Conservation (phyloP, 1,140 invertebrate genomes). For the Odontomachus brunneus region DNA sequence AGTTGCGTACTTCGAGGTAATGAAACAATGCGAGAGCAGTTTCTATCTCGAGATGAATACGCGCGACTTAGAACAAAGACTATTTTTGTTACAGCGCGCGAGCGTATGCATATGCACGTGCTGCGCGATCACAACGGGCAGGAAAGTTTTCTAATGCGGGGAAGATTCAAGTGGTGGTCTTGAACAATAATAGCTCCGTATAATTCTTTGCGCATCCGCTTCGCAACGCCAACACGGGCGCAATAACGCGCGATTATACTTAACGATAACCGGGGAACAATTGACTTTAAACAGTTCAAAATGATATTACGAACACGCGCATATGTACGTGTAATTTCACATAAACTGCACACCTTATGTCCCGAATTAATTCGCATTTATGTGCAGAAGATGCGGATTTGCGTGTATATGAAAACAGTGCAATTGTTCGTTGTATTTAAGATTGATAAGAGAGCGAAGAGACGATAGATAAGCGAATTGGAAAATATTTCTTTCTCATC, state of each 20-base stretch:
- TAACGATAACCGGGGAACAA: not conserved
- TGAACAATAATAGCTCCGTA: slow-evolving; percentile 2
- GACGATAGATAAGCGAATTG: slow-evolving; percentile 2
- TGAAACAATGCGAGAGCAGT: slow-evolving; percentile 27
- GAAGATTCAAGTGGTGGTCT: not conserved
- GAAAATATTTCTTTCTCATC: slow-evolving; percentile 30
- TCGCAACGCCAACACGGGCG: not conserved
- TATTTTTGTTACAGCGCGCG: not conserved
- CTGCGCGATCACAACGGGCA: not conserved
- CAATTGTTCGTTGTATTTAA: not conserved
- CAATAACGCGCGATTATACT: not conserved
- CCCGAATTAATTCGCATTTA: not conserved
- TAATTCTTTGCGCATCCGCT: not conserved
- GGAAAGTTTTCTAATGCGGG: slow-evolving; percentile 38
- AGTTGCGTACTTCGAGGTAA: slow-evolving; percentile 27
- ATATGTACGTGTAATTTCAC: not conserved
- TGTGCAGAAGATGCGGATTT: not conserved
- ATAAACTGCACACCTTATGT: not conserved
- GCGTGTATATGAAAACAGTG: not conserved
- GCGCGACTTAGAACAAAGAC: not conserved
- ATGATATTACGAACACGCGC: not conserved
- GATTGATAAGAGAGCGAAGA: not conserved
- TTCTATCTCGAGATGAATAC: slow-evolving; percentile 19
- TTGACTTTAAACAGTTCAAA: not conserved
- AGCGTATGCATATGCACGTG: slow-evolving; percentile 30